phyloP scores from a whole-genome alignment of 2,113 vertebrate genomes.

The Brachirus orientalis region DNA sequence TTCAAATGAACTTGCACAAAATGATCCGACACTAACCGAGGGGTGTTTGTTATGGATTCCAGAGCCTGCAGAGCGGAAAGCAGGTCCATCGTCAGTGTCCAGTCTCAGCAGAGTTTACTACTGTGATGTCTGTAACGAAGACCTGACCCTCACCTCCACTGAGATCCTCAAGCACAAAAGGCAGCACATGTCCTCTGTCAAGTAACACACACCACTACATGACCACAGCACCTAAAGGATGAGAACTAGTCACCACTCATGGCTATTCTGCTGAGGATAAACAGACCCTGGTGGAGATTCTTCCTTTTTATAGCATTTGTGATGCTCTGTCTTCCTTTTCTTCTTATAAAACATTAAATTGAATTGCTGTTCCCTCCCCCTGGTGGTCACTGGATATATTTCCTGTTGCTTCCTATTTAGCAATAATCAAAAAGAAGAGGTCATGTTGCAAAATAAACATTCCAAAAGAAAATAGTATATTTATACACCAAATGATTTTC shows the following conservation, averaged over 20 bases:
- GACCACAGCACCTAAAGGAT: too few species aligned
- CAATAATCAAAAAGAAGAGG: too few species aligned
- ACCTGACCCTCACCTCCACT: slow-evolving; percentile 86
- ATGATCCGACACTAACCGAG: background rate
- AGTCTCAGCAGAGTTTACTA: slow-evolving; percentile 82
- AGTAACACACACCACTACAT: slow-evolving; percentile 40
- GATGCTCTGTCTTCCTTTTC: background rate
- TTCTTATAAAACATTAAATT: background rate
- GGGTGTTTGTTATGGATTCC: slow-evolving; percentile 16
- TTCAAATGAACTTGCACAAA: background rate
- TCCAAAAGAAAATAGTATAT: too few species aligned
- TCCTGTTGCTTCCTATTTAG: background rate
- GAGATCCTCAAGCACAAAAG: slow-evolving; percentile 90
- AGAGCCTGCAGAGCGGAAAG: slow-evolving; percentile 36
- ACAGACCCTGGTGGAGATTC: slow-evolving; percentile 1
- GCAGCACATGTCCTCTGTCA: slow-evolving; percentile 69
- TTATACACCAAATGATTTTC: too few species aligned
- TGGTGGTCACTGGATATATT: slow-evolving; percentile 2
- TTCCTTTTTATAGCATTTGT: slow-evolving; percentile 5
- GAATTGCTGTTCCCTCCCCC: slow-evolving; percentile 7
- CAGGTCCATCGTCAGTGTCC: slow-evolving; percentile 34
- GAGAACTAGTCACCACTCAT: too few species aligned
- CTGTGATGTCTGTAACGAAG: slow-evolving; percentile 85
- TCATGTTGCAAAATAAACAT: too few species aligned
- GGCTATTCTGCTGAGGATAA: background rate